phyloP scores from a whole-genome alignment of 2,113 vertebrate genomes.

The Henicopernis longicauda region DNA sequence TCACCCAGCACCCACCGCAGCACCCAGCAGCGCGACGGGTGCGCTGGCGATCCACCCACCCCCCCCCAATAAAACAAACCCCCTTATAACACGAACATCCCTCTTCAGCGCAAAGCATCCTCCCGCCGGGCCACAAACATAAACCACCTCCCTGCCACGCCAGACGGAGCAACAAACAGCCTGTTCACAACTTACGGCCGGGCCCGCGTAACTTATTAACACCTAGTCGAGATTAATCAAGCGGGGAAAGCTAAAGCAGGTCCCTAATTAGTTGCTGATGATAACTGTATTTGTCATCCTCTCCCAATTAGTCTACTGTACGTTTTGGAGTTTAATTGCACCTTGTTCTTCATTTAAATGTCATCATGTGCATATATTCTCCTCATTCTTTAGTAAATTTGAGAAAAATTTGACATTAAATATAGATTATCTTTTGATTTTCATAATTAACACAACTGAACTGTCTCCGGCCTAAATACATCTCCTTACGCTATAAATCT shows the following conservation, averaged over 20 bases:
- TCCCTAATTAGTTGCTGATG: constrained; percentile 80
- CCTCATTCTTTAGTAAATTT: constrained; percentile 72
- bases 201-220: constrained; percentile 70
- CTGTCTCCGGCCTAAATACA: constrained; percentile 68
- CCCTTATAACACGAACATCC: accelerated
- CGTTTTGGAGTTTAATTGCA: constrained; percentile 79
- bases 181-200: not conserved
- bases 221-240: constrained; percentile 78
- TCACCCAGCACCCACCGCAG: not conserved
- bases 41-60: accelerated
- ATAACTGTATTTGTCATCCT: constrained; percentile 83
- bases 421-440: constrained; percentile 82
- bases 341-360: constrained; percentile 79
- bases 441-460: constrained; percentile 78
- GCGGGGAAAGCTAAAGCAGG: constrained; percentile 70
- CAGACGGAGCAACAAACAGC: not conserved
- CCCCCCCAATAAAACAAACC: not conserved
- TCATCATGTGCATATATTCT: constrained; percentile 69
- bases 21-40: not conserved
- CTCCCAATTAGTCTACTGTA: constrained; percentile 80
- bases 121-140: not conserved
- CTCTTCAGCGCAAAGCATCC: not conserved
- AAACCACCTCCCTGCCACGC: not conserved
- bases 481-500: constrained; percentile 65
- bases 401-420: constrained; percentile 79